Evolutionary conservation across 2,888 invertebrate genomes (phyloP).

Genomic region (Epicampocera succincta): DNA sequence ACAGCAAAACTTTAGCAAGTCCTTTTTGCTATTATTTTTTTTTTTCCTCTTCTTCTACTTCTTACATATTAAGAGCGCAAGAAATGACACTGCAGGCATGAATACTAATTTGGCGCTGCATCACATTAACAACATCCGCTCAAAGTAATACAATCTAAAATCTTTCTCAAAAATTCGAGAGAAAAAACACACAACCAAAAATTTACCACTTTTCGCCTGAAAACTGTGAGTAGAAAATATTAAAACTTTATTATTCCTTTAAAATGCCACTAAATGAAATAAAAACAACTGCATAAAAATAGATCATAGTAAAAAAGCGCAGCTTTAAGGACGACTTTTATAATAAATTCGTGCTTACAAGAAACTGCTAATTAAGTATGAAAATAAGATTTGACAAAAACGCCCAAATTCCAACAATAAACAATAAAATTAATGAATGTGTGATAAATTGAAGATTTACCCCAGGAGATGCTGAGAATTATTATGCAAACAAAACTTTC

Average conservation of each 20-base stretch:
- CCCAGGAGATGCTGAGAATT: too few species aligned
- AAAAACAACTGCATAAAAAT: neutral
- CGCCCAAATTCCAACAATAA: too few species aligned
- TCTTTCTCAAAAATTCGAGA: constrained; percentile 10
- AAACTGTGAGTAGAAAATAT: constrained; percentile 24
- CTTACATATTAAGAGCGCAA: constrained; percentile 73
- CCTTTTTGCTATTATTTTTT: constrained; percentile 7
- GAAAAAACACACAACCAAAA: constrained; percentile 34
- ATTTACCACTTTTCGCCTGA: constrained; percentile 20
- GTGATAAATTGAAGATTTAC: too few species aligned
- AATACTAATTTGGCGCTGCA: constrained; percentile 79
- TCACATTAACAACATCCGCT: constrained; percentile 68
- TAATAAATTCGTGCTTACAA: constrained; percentile 26
- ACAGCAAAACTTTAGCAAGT: constrained; percentile 40
- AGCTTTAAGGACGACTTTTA: constrained; percentile 3
- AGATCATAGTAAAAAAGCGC: constrained; percentile 26
- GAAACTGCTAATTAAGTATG: too few species aligned
- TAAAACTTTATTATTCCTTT: constrained; percentile 39
- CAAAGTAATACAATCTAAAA: constrained; percentile 64
- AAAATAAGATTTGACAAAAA: too few species aligned
- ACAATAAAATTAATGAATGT: too few species aligned
- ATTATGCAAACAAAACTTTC: too few species aligned
- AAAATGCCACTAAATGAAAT: constrained; percentile 1
- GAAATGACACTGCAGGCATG: constrained; percentile 80
- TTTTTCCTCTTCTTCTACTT: constrained; percentile 59